These are phyloP conservation scores for Enteromius treurensis DNA, from an alignment of 2,797 vertebrate species.

Conservation along the genomic window DNA sequence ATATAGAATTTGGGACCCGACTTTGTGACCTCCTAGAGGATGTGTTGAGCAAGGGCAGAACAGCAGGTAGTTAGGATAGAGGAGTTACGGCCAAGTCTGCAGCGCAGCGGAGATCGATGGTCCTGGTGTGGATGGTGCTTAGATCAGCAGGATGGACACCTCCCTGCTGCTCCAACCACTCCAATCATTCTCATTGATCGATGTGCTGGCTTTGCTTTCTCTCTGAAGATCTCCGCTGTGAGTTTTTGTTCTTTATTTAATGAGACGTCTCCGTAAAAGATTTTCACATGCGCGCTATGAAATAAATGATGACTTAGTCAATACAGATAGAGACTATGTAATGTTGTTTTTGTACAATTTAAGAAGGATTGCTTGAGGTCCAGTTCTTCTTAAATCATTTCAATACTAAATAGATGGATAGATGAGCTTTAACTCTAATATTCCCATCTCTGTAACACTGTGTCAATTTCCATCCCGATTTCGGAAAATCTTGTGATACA, in stretches of 20 bases:
- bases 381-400: neutral
- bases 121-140: conserved; percentile 43
- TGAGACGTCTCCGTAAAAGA: conserved; percentile 10
- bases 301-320: conserved; percentile 21
- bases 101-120: conserved; percentile 31
- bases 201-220: conserved; percentile 17
- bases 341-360: neutral
- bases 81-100: conserved; percentile 20
- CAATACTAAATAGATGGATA: neutral
- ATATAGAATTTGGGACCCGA: neutral
- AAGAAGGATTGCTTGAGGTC: neutral
- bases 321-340: neutral
- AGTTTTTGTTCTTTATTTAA: conserved; percentile 30
- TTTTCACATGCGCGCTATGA: neutral
- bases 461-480: neutral
- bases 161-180: conserved; percentile 38
- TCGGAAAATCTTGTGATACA: neutral
- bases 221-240: conserved; percentile 1
- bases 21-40: conserved; percentile 17
- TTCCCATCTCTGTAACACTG: neutral
- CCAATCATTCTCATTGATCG: conserved; percentile 44
- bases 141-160: conserved; percentile 48
- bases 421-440: neutral
- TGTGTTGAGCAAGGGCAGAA: conserved; percentile 3
- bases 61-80: conserved; percentile 10